Percentiles rank a stretch among this genome's conserved stretches.
Evolutionary conservation across 2,797 vertebrate species (phyloP).

Genomic region (Trichosurus vulpecula): DNA sequence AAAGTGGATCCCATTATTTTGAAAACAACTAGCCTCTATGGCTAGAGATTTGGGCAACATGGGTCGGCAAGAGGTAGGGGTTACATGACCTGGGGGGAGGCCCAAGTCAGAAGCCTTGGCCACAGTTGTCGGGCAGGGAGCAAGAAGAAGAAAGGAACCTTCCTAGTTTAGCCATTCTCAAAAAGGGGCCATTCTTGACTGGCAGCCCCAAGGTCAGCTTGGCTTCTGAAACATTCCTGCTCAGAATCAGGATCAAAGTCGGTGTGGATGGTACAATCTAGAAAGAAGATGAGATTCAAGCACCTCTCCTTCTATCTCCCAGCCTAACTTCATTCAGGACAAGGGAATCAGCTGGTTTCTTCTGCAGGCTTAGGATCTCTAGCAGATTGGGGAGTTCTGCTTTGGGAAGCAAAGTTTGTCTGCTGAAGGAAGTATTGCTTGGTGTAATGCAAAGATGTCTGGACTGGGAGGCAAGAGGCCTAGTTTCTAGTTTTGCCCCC

Average conservation of each 20-base stretch:
- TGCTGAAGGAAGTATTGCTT: not conserved
- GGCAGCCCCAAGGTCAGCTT: not conserved
- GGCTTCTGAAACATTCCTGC: not conserved
- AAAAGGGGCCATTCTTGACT: not conserved
- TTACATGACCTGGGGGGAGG: too few relatives aligned
- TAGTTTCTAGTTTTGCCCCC: not conserved
- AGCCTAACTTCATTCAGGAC: not conserved
- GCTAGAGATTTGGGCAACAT: too few relatives aligned
- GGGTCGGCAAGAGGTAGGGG: too few relatives aligned
- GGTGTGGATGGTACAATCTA: not conserved
- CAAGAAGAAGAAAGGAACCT: not conserved
- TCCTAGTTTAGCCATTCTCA: not conserved
- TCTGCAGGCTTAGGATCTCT: not conserved
- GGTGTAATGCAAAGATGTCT: not conserved
- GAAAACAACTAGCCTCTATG: too few relatives aligned
- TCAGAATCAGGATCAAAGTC: too few relatives aligned
- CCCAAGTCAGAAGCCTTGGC: too few relatives aligned
- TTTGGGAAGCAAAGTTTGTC: not conserved
- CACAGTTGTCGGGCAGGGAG: too few relatives aligned
- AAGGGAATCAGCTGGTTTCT: not conserved
- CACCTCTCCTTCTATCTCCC: not conserved
- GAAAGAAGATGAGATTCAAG: not conserved
- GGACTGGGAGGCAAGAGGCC: not conserved
- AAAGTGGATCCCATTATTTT: too few relatives aligned
- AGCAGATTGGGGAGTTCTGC: not conserved